Percentiles rank a stretch among this genome's conserved stretches.
These are phyloP conservation scores for Nymphalis io DNA, from an alignment of 1,140 invertebrate species.

Conservation along the genomic window DNA sequence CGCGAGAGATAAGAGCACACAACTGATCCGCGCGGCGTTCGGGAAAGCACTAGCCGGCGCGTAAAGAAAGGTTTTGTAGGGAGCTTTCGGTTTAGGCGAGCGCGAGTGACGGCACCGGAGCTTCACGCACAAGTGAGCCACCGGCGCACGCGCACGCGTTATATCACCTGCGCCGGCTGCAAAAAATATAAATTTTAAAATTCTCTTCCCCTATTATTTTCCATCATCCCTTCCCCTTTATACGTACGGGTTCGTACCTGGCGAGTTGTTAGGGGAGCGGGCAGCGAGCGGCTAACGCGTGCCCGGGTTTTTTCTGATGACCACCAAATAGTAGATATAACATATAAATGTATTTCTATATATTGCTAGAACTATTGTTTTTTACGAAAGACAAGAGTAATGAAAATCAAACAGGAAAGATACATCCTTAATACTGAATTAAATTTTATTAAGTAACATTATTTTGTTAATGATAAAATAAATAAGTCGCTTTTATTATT, in stretches of 20 bases:
- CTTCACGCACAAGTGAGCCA: constrained; percentile 76
- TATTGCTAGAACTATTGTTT: not conserved
- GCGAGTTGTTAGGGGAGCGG: constrained; percentile 60
- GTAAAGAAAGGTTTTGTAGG: constrained; percentile 65
- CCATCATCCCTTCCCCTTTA: constrained; percentile 77
- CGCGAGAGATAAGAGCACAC: constrained; percentile 49
- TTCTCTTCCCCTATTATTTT: constrained; percentile 81
- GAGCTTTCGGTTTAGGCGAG: constrained; percentile 56
- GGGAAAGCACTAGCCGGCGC: constrained; percentile 64
- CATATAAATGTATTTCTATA: constrained; percentile 5
- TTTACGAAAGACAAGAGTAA: no score
- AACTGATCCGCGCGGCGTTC: constrained; percentile 62
- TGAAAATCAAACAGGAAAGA: no score
- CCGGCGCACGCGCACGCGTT: constrained; percentile 76
- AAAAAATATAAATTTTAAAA: constrained; percentile 80
- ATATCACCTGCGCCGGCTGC: constrained; percentile 80
- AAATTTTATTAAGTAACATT: not conserved
- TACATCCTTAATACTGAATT: no score
- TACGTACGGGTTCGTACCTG: constrained; percentile 77
- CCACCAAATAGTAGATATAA: constrained; percentile 54
- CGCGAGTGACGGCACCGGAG: constrained; percentile 67
- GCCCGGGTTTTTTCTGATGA: constrained; percentile 71
- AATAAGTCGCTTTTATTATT: constrained; percentile 3
- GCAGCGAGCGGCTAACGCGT: constrained; percentile 67
- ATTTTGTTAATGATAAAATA: not conserved